A percentile compares a stretch with the other conserved stretches of the same genome.
Conservation (phyloP, 2,797 vertebrate species). For the Gallinago stenura region DNA sequence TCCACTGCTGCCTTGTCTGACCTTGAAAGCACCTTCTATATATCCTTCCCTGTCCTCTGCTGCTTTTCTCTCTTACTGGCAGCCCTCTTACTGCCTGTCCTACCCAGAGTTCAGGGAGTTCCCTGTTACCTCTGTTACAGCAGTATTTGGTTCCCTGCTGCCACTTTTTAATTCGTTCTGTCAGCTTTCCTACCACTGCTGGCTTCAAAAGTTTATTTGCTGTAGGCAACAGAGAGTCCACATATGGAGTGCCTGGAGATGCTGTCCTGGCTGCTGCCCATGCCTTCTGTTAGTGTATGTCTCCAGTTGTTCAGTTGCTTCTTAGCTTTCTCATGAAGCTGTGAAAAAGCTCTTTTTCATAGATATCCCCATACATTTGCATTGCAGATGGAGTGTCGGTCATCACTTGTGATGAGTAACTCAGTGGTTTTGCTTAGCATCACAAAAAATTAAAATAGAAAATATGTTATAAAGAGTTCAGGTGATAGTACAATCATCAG, state of each 20-base stretch:
- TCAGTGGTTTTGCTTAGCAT: conserved; percentile 13
- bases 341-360: conserved; percentile 41
- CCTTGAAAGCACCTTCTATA: background rate
- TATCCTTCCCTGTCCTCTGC: background rate
- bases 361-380: conserved; percentile 2
- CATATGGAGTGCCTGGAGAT: conserved; percentile 67
- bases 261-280: conserved; percentile 67
- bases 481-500: background rate
- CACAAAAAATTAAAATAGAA: conserved; percentile 18
- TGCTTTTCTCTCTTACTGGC: background rate
- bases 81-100: background rate
- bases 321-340: conserved; percentile 51
- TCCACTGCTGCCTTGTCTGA: background rate
- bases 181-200: conserved; percentile 64
- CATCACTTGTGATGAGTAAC: background rate
- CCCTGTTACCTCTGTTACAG: conserved; percentile 6
- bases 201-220: conserved; percentile 72
- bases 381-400: background rate
- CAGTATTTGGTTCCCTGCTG: conserved; percentile 19
- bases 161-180: conserved; percentile 65
- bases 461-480: background rate
- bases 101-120: conserved; percentile 43
- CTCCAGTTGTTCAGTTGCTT: conserved; percentile 65
- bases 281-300: conserved; percentile 66
- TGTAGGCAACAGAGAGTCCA: conserved; percentile 65